These are phyloP conservation scores for Helicoverpa assulta DNA, from an alignment of 2,888 invertebrate genomes.

Conservation along the genomic window DNA sequence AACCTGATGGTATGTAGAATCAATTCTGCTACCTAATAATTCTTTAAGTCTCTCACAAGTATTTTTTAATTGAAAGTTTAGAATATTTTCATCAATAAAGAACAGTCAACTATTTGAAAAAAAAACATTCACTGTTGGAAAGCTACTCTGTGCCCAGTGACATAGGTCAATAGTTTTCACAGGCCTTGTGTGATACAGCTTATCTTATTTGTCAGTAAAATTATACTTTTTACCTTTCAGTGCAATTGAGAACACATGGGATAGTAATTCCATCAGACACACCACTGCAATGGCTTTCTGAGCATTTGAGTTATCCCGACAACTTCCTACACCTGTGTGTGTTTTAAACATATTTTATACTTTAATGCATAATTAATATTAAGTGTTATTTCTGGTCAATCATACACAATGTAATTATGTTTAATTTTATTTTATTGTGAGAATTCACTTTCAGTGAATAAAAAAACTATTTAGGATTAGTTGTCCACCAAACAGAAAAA, in stretches of 20 bases:
- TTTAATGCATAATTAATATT: not conserved
- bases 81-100: too few species aligned
- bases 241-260: slow-evolving; percentile 96
- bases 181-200: not conserved
- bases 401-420: slow-evolving; percentile 17
- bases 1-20: slow-evolving; percentile 73
- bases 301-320: slow-evolving; percentile 99
- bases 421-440: slow-evolving; percentile 34
- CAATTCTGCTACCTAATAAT: not conserved
- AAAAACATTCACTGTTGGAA: too few species aligned
- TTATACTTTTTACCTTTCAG: slow-evolving; percentile 85
- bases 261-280: slow-evolving; percentile 96
- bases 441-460: slow-evolving; percentile 44
- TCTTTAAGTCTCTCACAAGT: too few species aligned
- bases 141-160: too few species aligned
- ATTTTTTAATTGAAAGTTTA: too few species aligned
- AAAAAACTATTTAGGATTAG: slow-evolving; percentile 23
- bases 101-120: too few species aligned
- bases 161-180: too few species aligned
- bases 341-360: slow-evolving; percentile 63
- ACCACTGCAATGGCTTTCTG: slow-evolving; percentile 98
- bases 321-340: slow-evolving; percentile 98
- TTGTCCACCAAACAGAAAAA: not conserved
- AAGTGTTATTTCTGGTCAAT: slow-evolving; percentile 16
- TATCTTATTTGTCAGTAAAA: too few species aligned